phyloP scores from a whole-genome alignment of 1,140 invertebrate genomes.

The Cecropterus lyciades region DNA sequence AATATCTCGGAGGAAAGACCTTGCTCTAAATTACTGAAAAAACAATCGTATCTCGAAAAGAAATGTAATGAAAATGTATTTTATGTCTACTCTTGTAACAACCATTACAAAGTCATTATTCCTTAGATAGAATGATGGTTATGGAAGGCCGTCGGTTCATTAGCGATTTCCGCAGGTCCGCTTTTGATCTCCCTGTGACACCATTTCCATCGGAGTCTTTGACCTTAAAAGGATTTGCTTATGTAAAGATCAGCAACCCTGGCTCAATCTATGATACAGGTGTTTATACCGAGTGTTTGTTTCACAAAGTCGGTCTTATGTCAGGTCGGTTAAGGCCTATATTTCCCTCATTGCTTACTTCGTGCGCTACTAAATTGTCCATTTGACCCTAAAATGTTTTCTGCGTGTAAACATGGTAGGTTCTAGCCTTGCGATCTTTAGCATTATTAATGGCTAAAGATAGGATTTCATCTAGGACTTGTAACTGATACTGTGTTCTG shows the following conservation, averaged over 20 bases:
- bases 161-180: not conserved
- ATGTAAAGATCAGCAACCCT: slow-evolving; percentile 5
- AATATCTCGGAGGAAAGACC: too few species aligned
- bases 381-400: slow-evolving; percentile 1
- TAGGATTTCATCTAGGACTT: too few species aligned
- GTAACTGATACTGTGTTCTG: too few species aligned
- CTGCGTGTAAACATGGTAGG: not conserved
- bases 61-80: not conserved
- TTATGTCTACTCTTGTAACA: not conserved
- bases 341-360: not conserved
- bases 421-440: not conserved
- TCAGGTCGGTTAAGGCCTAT: too few species aligned
- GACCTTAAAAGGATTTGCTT: not conserved
- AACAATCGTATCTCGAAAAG: not conserved
- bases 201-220: not conserved
- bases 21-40: too few species aligned
- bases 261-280: not conserved
- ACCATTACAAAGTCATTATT: not conserved
- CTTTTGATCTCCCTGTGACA: not conserved
- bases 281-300: not conserved
- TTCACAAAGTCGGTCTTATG: too few species aligned
- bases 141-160: not conserved
- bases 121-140: not conserved
- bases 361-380: not conserved
- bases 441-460: not conserved